phyloP scores from a whole-genome alignment of 2,797 vertebrate genomes.

The Sebastes kiyomatsui region DNA sequence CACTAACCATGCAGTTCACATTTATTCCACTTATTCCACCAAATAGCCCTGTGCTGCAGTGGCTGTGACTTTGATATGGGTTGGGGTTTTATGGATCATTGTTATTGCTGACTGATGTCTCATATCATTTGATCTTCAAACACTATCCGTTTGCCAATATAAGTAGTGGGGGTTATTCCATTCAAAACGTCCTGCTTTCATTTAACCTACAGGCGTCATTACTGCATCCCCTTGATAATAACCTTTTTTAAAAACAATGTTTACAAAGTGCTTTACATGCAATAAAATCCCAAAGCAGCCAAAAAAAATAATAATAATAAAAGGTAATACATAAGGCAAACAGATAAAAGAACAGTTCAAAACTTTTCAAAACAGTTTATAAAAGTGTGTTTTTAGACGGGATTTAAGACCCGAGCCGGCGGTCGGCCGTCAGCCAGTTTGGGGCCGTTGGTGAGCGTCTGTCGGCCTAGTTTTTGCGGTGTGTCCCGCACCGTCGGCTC shows the following conservation, averaged over 20 bases:
- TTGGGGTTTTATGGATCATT: conserved; percentile 30
- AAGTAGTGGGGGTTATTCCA: not conserved
- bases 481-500: no score
- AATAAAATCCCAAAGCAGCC: not conserved
- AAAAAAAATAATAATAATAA: no score
- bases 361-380: not conserved
- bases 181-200: not conserved
- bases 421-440: no score
- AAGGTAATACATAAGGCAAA: not conserved
- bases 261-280: not conserved
- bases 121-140: not conserved
- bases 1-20: conserved; percentile 31
- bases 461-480: no score
- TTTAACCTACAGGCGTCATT: not conserved
- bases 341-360: not conserved
- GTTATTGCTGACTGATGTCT: conserved; percentile 19
- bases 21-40: conserved; percentile 18
- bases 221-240: not conserved
- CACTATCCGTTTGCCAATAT: not conserved
- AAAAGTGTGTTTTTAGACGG: not conserved
- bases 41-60: not conserved
- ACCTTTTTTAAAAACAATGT: not conserved
- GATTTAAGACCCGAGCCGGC: not conserved
- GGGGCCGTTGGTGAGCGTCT: no score
- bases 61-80: not conserved